Evolutionary conservation across 2,888 invertebrate species (phyloP).

Genomic region (Nomada fabriciana): DNA sequence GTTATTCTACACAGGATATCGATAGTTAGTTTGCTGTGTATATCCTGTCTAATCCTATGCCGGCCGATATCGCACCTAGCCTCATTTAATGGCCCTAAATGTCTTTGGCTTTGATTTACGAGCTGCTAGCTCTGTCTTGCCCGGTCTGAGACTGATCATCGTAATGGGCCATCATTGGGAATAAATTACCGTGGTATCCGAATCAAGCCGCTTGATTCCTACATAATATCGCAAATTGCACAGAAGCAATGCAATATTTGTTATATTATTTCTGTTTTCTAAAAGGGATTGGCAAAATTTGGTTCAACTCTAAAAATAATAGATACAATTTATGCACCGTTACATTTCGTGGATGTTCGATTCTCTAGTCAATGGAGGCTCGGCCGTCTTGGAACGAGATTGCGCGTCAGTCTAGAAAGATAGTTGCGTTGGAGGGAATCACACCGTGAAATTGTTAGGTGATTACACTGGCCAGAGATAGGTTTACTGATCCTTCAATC

Average conservation of each 20-base stretch:
- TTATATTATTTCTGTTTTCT: no score
- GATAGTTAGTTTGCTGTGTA: not conserved
- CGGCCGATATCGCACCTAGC: slow-evolving; percentile 23
- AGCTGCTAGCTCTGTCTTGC: not conserved
- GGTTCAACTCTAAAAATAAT: no score
- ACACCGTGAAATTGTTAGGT: slow-evolving; percentile 19
- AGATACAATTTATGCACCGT: not conserved
- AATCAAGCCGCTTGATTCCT: not conserved
- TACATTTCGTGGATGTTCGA: not conserved
- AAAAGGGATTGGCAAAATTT: no score
- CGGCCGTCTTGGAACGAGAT: not conserved
- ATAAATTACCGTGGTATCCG: slow-evolving; percentile 21
- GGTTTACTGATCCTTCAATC: not conserved
- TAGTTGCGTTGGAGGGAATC: not conserved
- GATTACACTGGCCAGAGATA: slow-evolving; percentile 6
- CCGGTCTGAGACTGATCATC: not conserved
- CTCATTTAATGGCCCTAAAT: slow-evolving; percentile 51
- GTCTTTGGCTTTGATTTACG: slow-evolving; percentile 53
- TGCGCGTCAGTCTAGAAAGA: not conserved
- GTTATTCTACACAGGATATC: not conserved
- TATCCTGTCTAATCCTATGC: slow-evolving; percentile 38
- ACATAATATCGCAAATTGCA: slow-evolving; percentile 39
- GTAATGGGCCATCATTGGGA: slow-evolving; percentile 6
- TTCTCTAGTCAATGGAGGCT: not conserved
- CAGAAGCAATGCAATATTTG: no score